Evolutionary conservation across 1,140 invertebrate species (phyloP), one percentile per base, ranked within the genome.

Genomic region (Helicoverpa zea): DNA sequence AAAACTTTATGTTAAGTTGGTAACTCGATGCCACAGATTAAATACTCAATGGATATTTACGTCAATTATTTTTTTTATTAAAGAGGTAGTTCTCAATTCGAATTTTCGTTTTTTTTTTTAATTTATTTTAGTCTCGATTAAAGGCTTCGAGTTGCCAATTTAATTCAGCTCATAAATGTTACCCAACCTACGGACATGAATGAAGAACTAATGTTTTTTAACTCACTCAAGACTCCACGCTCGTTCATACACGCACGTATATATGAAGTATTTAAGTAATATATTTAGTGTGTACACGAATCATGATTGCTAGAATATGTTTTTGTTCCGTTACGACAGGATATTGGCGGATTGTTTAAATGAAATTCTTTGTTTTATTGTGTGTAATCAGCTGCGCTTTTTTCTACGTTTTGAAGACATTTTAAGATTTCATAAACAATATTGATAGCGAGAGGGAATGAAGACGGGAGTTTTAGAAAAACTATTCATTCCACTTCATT

Each of bases 231-330:
- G 59, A 35, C 56, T 56, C 64, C 89, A 90, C 88, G 83, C 87
- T 83, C 80, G 80, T 84, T 80, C 81, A 85, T 85, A 90, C 88
- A 84, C 75, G 87, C 89, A 86, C 86, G 76, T 68, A 64, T 54
- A 80, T 70, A 70, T 76, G 61, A 72, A 16, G 43, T 79, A 77
- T 66, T 64, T 77, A 77, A 77, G 61, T 77, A 76, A 35, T 66
- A 66, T 77, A 77, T 77, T 77, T 77, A 77, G 75, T 77, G 75
- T 66, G 47, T 79, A 79, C 76, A 79, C 63, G 52, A 16, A 18
- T 23, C 72, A 66, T 81, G 16, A 66, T 72, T 54, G 80, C 74
- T 81, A 81, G 74, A 75, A 75, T 77, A 30, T 76, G 16, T 70
- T 79, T 68, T 70, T 52, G 16, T 51, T 74, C 56, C 68, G 56